These are phyloP conservation scores for Patiria miniata DNA, from an alignment of 35 echinoderm and acorn worm species.

Conservation along the genomic window DNA sequence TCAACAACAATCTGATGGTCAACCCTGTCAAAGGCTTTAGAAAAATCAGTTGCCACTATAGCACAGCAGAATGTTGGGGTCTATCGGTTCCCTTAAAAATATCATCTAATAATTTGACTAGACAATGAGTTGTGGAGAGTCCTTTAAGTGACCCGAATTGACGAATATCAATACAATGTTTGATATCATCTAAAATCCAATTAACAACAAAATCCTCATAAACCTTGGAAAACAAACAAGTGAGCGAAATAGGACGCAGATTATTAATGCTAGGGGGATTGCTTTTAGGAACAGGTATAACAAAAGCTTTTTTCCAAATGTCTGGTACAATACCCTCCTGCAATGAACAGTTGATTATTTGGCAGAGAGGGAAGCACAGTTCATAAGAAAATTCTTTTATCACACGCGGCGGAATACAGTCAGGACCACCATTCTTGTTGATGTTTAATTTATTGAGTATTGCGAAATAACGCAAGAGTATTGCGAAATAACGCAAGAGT, in stretches of 20 bases:
- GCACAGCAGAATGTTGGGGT: background rate
- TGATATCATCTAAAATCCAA: background rate
- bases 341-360: background rate
- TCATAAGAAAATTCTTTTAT: too few relatives aligned
- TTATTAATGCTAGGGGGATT: background rate
- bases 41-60: too few relatives aligned
- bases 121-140: background rate
- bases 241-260: background rate
- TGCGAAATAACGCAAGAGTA: too few relatives aligned
- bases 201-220: slow-evolving; percentile 2
- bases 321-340: background rate
- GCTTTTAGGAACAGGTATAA: background rate
- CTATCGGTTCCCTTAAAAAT: background rate
- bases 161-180: background rate
- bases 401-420: too few relatives aligned
- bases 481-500: too few relatives aligned
- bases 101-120: background rate
- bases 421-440: too few relatives aligned
- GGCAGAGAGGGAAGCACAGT: background rate
- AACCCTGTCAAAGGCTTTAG: too few relatives aligned
- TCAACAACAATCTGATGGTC: background rate
- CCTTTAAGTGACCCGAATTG: too few relatives aligned
- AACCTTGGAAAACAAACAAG: background rate
- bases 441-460: too few relatives aligned
- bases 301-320: background rate